Base-by-base conservation (phyloP, 2,797 vertebrate genomes). In the Cottoperca gobio region DNA sequence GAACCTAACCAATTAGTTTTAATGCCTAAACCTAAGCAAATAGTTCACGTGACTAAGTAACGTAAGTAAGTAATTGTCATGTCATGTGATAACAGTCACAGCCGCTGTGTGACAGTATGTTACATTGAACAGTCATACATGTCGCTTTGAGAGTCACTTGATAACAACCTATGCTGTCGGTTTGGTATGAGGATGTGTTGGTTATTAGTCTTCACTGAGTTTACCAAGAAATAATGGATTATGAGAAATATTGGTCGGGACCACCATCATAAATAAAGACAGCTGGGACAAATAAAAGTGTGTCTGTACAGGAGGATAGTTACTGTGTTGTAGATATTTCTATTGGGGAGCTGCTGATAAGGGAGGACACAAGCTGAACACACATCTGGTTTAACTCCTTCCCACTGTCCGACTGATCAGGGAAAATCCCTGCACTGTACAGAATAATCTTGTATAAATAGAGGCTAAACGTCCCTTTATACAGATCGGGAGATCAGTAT, bases 281-380 rank as follows among this genome's bases (percentile, higher is more conserved):
- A 26, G 70, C 37, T 26, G 8, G 26, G 28, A 33, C 33, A 24
- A 57, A n/a, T n/a, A 5, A 24, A 43, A 13, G 4, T 37, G 14
- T 12, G n/a, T 37, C 12, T 31, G 53, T 48, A 40, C 45, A 50
- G 13, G 24, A 42, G 14, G 33, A 21, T 14, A 33, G 31, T 17
- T n/a, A 11, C 17, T 39, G 23, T 58, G 33, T 39, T 40, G 14
- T 8, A n/a, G n/a, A n/a, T 39, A 9, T 8, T 33, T 23, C 50
- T 21, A 60, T 13, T 19, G 24, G 28, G 26, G 8, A 48, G 28
- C 46, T n/a, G 39, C 58, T 23, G 60, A 37, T 8, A 16, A 63
- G 33, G 31, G 31, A 33, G 61, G 61, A 24, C 45, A 49, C 61
- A 63, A 63, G 62, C 46, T 49, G 46, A 50, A 39, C 61, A 64